Conservation (phyloP, 2,797 vertebrate species). For the Mus caroli region DNA sequence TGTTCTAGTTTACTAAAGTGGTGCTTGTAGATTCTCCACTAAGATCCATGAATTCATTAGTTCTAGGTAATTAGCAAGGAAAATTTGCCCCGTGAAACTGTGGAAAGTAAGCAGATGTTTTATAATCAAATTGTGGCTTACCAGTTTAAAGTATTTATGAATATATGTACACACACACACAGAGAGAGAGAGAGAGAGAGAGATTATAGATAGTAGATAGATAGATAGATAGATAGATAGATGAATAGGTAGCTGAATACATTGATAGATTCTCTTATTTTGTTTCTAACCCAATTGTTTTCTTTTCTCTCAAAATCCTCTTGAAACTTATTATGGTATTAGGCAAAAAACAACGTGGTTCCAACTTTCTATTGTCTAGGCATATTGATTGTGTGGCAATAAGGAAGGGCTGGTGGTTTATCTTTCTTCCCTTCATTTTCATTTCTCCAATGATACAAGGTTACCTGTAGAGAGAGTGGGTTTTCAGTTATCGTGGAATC, state of each 20-base stretch:
- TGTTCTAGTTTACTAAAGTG: not conserved
- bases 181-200: no score
- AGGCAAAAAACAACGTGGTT: constrained; percentile 94
- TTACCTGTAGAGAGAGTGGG: not conserved
- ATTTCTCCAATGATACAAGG: not conserved
- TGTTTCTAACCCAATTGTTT: not conserved
- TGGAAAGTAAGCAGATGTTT: not conserved
- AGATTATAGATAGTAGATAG: no score
- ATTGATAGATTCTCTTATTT: not conserved
- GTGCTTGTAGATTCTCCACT: not conserved
- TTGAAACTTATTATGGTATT: not conserved
- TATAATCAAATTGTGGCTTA: not conserved
- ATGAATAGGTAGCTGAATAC: no score
- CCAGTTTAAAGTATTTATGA: not conserved
- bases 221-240: not conserved
- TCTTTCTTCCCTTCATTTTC: not conserved
- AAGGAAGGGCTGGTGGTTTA: not conserved
- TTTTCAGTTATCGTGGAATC: not conserved
- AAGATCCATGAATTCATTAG: not conserved
- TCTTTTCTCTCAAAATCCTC: not conserved
- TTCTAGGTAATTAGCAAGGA: not conserved
- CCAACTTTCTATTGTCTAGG: constrained; percentile 96
- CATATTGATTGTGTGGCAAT: constrained; percentile 93
- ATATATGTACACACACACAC: no score
- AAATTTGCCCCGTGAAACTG: not conserved